Evolutionary conservation across 2,888 invertebrate species (phyloP), one percentile per base, ranked within the genome.

Genomic region (Plebejus melissa): DNA sequence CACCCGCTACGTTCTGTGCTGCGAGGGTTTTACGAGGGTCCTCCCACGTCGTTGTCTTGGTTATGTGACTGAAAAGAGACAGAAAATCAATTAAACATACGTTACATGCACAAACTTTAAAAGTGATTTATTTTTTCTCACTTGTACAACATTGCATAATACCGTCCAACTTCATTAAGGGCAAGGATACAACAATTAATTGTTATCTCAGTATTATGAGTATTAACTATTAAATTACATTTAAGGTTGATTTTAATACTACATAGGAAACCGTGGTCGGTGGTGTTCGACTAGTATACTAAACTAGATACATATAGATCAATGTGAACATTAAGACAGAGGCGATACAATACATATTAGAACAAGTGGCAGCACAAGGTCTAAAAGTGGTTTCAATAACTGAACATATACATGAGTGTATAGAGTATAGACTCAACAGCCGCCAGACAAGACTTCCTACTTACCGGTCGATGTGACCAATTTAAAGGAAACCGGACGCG

Each of bases 31-130:
- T 98, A 81, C 98, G 95, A 9, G 98, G 98, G 89, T 98, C 98
- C 86, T 97, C 97, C 98, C 98, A 98, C 86, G 97, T 97, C 82
- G 98, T 98, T 78, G 97, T 97, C 89, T 97, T 96, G 82, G 97
- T 97, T 89, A 96, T 94, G 91, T 98, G 98, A 93, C 98, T 98
- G 95, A 32, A 88, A 89, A 82, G 36, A 58, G 22, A 75, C 32
- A 70, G 7, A 38, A 75, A n/a, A 38, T 54, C n/a, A 38, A 41
- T 41, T 69, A 50, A 50, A 74, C 38, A 65, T 2, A 32, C 58
- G 22, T 58, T 32, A 58, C 28, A n/a, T 32, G n/a, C 16, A 54
- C 16, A 54, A 74, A 74, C 32, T 54, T 11, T 13, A 57, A 4
- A 22, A 60, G 22, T 60, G 28, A n/a, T 58, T 58, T 58, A 32